Percentiles rank a stretch among this genome's conserved stretches.
These are phyloP conservation scores for Macaria notata DNA, from an alignment of 2,888 invertebrate genomes.

Conservation along the genomic window DNA sequence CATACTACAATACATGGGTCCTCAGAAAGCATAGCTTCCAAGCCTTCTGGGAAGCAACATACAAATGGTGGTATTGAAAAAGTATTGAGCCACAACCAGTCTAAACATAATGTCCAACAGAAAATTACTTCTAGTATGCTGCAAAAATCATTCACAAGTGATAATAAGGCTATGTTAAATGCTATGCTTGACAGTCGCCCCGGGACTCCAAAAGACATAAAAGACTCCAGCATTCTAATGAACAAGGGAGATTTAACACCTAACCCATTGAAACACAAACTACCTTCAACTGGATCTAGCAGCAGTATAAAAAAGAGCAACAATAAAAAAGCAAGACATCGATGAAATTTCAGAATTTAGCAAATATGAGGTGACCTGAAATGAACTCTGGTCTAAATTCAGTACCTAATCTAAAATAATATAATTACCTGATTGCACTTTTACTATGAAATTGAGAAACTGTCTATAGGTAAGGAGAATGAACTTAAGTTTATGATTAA, in stretches of 20 bases:
- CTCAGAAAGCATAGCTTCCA: slow-evolving; percentile 73
- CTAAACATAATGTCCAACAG: slow-evolving; percentile 67
- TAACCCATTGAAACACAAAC: slow-evolving; percentile 79
- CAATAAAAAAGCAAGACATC: slow-evolving; percentile 91
- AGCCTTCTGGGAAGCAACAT: slow-evolving; percentile 77
- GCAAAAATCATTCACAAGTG: slow-evolving; percentile 68
- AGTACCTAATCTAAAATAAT: no score
- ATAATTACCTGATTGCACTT: no score
- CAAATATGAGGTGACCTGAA: no score
- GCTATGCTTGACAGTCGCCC: slow-evolving; percentile 73
- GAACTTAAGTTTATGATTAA: no score
- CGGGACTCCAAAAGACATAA: slow-evolving; percentile 71
- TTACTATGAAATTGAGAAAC: no score
- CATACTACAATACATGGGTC: slow-evolving; percentile 79
- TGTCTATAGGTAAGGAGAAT: no score
- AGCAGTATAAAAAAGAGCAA: slow-evolving; percentile 87
- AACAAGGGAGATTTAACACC: slow-evolving; percentile 68
- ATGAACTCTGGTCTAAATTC: no score
- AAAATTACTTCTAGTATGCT: slow-evolving; percentile 70
- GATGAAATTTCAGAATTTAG: slow-evolving; percentile 71
- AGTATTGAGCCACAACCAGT: slow-evolving; percentile 58
- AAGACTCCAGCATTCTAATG: slow-evolving; percentile 59
- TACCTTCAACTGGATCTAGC: slow-evolving; percentile 57
- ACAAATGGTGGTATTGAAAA: slow-evolving; percentile 74
- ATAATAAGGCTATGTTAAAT: slow-evolving; percentile 64